phyloP scores from a whole-genome alignment of 2,797 vertebrate genomes.

The Acridotheres tristis region DNA sequence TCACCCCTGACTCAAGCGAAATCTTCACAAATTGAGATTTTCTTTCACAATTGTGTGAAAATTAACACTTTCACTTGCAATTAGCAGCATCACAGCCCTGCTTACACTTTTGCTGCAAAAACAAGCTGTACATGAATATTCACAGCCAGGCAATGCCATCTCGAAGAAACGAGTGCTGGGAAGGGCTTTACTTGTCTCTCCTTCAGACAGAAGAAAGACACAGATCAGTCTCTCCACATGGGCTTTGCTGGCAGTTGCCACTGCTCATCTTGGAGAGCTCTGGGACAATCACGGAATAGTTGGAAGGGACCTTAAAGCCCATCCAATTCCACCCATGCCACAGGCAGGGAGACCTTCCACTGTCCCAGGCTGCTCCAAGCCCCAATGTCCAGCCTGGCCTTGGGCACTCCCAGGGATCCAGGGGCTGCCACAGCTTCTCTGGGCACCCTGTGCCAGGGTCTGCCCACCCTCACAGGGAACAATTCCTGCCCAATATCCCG shows the following conservation, averaged over 20 bases:
- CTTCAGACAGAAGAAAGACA: neutral
- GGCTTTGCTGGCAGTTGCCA: neutral
- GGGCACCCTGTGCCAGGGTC: neutral
- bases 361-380: rapidly evolving
- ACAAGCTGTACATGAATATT: neutral
- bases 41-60: neutral
- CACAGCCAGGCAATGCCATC: neutral
- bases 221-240: neutral
- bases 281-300: neutral
- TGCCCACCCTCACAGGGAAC: rapidly evolving
- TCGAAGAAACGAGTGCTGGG: neutral
- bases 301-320: neutral
- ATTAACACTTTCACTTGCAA: slow-evolving; percentile 22
- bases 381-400: rapidly evolving
- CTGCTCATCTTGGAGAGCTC: neutral
- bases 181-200: neutral
- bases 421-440: neutral
- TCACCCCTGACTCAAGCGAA: neutral
- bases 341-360: neutral
- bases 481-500: neutral
- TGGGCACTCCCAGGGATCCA: neutral
- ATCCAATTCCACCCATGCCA: neutral
- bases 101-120: neutral
- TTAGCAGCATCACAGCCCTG: neutral
- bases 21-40: neutral